Conservation (phyloP, 2,888 invertebrate species). For the Trichopria drosophilae region DNA sequence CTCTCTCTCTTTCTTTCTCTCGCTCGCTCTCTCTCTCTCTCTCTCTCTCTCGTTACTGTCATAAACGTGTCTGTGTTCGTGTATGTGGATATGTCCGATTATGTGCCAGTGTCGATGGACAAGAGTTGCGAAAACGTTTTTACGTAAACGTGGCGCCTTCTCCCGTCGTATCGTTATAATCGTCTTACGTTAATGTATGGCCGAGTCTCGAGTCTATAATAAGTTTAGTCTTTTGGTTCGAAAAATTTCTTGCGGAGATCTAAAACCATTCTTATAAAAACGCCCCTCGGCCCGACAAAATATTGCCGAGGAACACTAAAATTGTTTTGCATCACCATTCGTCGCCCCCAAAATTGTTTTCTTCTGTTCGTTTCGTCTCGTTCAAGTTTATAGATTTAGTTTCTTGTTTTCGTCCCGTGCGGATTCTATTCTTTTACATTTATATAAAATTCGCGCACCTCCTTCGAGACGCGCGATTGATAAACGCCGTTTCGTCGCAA, state of each 20-base stretch:
- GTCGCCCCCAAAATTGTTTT: constrained; percentile 35
- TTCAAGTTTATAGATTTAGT: constrained; percentile 19
- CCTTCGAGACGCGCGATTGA: too few species aligned
- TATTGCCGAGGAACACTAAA: constrained; percentile 55
- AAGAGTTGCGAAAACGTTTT: constrained; percentile 41
- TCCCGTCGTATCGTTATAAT: constrained; percentile 27
- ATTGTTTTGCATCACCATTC: constrained; percentile 45
- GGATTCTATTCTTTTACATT: too few species aligned
- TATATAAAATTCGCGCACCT: too few species aligned
- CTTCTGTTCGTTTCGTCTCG: too few species aligned
- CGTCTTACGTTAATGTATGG: constrained; percentile 48
- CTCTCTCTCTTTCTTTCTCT: constrained; percentile 16
- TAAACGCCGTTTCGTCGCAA: constrained; percentile 52
- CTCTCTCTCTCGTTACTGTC: constrained; percentile 8
- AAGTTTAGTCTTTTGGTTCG: constrained; percentile 49
- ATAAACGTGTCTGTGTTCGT: too few species aligned
- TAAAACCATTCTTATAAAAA: constrained; percentile 56
- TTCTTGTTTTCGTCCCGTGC: constrained; percentile 43
- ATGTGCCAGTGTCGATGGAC: too few species aligned
- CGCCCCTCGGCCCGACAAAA: constrained; percentile 55
- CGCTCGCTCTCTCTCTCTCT: constrained; percentile 10
- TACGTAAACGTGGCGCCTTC: constrained; percentile 38
- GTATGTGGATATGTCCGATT: too few species aligned
- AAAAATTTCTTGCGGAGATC: constrained; percentile 46
- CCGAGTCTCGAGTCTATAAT: constrained; percentile 51